A percentile compares a stretch with the other conserved stretches of the same genome.
Conservation (phyloP, 2,113 vertebrate genomes). For the Sigmodon hispidus region DNA sequence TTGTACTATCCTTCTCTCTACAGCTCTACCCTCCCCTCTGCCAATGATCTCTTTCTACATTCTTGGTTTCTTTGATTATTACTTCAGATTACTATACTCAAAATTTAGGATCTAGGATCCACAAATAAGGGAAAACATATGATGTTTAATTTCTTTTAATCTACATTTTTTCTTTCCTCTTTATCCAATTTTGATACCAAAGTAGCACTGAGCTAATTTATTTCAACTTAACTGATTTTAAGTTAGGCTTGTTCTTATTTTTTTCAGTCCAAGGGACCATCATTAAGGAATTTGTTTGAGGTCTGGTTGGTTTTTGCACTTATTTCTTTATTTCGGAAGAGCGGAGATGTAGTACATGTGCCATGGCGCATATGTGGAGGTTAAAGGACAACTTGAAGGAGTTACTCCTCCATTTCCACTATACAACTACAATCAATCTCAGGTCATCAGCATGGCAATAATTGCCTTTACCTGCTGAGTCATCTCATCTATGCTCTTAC, state of each 20-base stretch:
- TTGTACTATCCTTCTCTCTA: not conserved
- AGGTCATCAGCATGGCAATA: not conserved
- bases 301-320: not conserved
- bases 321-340: not conserved
- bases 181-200: not conserved
- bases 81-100: not conserved
- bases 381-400: not conserved
- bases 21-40: not conserved
- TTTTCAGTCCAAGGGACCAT: not conserved
- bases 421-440: not conserved
- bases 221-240: not conserved
- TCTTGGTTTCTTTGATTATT: not conserved
- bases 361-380: not conserved
- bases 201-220: not conserved
- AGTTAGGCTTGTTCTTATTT: not conserved
- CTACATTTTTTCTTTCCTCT: not conserved
- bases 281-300: not conserved
- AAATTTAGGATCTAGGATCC: not conserved
- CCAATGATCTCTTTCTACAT: not conserved
- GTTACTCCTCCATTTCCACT: not conserved
- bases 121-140: not conserved
- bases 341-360: not conserved
- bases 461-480: not conserved
- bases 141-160: not conserved
- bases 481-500: not conserved